Percentiles rank a stretch among this genome's conserved stretches.
phyloP scores from a whole-genome alignment of 2,797 vertebrate genomes.

The Diceros bicornis region DNA sequence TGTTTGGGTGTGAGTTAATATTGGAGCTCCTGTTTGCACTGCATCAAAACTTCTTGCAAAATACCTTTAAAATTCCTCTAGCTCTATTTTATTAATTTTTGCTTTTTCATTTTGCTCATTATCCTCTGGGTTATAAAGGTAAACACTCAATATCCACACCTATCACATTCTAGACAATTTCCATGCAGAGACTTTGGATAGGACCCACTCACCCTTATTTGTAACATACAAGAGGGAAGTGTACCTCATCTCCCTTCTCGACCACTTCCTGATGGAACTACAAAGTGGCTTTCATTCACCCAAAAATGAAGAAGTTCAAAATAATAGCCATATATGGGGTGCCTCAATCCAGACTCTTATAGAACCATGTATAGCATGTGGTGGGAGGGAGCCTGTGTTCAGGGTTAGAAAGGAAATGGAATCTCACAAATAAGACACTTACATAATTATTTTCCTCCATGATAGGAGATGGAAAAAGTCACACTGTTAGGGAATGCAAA shows the following conservation, averaged over 20 bases:
- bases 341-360: background rate
- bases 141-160: background rate
- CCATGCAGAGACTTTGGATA: accelerated
- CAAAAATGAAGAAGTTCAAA: background rate
- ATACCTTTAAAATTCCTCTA: background rate
- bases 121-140: background rate
- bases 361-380: too few species aligned
- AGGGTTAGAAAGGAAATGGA: background rate
- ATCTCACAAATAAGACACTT: background rate
- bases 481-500: too few species aligned
- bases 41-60: background rate
- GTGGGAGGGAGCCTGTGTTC: background rate
- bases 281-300: background rate
- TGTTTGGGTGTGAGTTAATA: background rate
- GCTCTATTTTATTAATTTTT: background rate
- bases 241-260: too few species aligned
- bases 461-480: background rate
- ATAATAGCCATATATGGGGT: background rate
- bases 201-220: background rate
- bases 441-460: background rate
- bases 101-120: background rate
- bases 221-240: background rate
- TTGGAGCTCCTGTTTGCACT: background rate
- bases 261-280: background rate
- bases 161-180: background rate